These are phyloP conservation scores for Ptyas mucosa DNA, from an alignment of 2,113 vertebrate genomes.

Conservation along the genomic window DNA sequence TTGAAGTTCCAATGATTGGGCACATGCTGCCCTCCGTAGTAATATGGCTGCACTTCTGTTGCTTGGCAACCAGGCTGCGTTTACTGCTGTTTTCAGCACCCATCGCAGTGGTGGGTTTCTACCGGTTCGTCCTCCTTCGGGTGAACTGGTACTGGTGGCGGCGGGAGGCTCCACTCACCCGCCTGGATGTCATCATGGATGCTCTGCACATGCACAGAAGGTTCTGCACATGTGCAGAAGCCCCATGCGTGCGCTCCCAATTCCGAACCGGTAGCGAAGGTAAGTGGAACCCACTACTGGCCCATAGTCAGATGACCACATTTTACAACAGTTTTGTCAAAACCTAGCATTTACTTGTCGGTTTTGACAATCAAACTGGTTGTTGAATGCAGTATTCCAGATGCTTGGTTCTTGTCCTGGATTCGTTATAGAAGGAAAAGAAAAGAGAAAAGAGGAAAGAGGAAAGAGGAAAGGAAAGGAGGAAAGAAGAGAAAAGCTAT, in stretches of 20 bases:
- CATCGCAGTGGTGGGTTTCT: too few species aligned
- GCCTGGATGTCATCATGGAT: too few species aligned
- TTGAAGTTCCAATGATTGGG: neutral
- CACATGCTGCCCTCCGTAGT: neutral
- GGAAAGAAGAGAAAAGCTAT: neutral
- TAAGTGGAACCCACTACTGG: too few species aligned
- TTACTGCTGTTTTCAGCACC: neutral
- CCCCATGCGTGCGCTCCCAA: too few species aligned
- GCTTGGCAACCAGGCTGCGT: neutral
- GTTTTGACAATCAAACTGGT: neutral
- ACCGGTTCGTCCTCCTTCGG: too few species aligned
- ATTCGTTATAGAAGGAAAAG: neutral
- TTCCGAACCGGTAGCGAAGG: too few species aligned
- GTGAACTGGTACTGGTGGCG: too few species aligned
- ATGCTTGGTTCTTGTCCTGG: neutral
- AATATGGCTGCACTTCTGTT: neutral
- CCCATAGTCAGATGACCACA: neutral
- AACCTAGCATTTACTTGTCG: neutral
- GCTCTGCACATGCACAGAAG: too few species aligned
- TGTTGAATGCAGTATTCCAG: neutral
- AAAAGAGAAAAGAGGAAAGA: too few species aligned
- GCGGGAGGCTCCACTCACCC: too few species aligned
- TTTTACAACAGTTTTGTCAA: neutral
- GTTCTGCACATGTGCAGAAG: too few species aligned
- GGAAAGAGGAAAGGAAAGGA: neutral